A percentile compares a stretch with the other conserved stretches of the same genome.
Evolutionary conservation across 2,113 vertebrate species (phyloP).

Genomic region (Thoracochromis brauschi): DNA sequence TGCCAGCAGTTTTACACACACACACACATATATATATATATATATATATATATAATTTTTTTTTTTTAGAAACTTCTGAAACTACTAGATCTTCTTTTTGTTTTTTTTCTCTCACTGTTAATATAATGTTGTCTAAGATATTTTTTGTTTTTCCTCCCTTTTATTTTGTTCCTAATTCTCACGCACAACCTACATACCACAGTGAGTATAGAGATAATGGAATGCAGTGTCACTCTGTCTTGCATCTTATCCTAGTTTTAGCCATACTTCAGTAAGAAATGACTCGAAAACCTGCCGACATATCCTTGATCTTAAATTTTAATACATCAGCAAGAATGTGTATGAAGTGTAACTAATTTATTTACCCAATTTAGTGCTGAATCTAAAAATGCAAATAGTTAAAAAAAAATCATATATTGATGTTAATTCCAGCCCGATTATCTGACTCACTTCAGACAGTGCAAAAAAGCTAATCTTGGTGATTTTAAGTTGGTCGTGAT

Average conservation of each 20-base stretch:
- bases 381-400: background rate
- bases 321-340: background rate
- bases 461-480: background rate
- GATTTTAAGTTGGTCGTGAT: background rate
- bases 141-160: background rate
- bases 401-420: background rate
- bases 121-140: background rate
- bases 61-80: background rate
- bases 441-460: background rate
- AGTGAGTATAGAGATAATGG: background rate
- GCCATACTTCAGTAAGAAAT: background rate
- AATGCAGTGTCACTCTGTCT: background rate
- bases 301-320: background rate
- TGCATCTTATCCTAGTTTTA: background rate
- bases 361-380: background rate
- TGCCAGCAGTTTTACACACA: background rate
- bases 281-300: background rate
- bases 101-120: background rate
- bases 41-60: background rate
- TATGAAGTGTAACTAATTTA: background rate
- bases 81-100: background rate
- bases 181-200: background rate
- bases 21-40: fast-evolving
- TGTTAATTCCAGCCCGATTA: background rate
- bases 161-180: background rate